Evolutionary conservation across 2,797 vertebrate species (phyloP), one percentile per base, ranked within the genome.

Genomic region (Oophaga sylvatica): DNA sequence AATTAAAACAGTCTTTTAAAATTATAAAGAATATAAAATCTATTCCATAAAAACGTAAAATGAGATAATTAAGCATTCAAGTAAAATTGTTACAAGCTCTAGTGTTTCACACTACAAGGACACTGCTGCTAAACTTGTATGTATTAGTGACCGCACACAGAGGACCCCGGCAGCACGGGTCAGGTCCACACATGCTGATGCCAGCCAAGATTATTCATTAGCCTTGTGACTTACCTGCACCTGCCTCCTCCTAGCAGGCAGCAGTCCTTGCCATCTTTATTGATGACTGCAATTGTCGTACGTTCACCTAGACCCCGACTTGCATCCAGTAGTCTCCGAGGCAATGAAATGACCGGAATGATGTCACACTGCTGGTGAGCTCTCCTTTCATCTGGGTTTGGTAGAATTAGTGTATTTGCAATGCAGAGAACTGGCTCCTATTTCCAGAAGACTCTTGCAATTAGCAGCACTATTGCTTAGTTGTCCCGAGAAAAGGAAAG

Each of bases 231-330:
- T 86, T 65, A 89, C 88, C 88, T 89, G 56, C 71, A 86, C 80
- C 88, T 92, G 92, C 89, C 86, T 81, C 70, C 90, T 80, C 75
- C 87, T 91, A 87, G 90, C 29, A 31, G 79, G 87, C 90, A 89
- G 92, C 92, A 92, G 90, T 93, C 92, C 94, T 93, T 94, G 94
- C 75, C 80, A 31, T 62, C 31, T 26, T 56, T 62, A 83, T 71
- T 62, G 73, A 81, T 53, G 80, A 63, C 75, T 83, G 88, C 80
- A 80, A 83, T 48, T 41, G 26, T 60, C 65, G 20, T 90, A 90
- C 95, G 91, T 96, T 89, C 83, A 68, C 83, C 83, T 93, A 94
- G 91, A 94, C 93, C 91, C 87, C 85, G 91, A 53, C 16, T 94
- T 93, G 95, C 94, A 95, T 67, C 53, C 75, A n/a, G 26, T 85